Evolutionary conservation across 2,888 invertebrate genomes (phyloP), one percentile per base, ranked within the genome.

Genomic region (Dynastes maya): DNA sequence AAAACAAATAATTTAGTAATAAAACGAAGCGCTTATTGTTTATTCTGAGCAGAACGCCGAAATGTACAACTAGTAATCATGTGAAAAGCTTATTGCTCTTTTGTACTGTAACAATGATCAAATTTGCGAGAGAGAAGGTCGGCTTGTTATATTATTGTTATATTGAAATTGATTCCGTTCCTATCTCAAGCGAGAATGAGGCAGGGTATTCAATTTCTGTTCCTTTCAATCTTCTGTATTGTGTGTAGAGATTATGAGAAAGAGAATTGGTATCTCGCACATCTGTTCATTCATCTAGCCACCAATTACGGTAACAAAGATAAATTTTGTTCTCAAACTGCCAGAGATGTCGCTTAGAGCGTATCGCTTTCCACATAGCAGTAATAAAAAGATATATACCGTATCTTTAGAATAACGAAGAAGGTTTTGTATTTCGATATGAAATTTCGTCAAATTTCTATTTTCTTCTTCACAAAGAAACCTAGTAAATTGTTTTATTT

Each of bases 241-340:
- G 68, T 51, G 51, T 68, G 1, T n/a, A n/a, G 51, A 68, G 13
- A 27, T 22, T 29, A 68, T 51, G 68, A 16, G 68, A 68, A 68
- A 68, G 68, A 51, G 68, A 68, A 49, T 29, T 68, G 51, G 68
- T 68, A 68, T 51, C 51, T n/a, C 6, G 51, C 13, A n/a, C 51
- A 51, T 68, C 29, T 68, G 3, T 68, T 51, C 68, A 68, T 68
- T 68, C 68, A 68, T 68, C 68, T 68, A 68, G 22, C 67, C 67
- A 45, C 45, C 45, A 49, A 27, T 49, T 68, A 51, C 68, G 4
- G 51, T 51, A 51, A 51, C 29, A 51, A 51, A 51, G 68, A 68
- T 51, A 27, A 68, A 68, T 63, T 63, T 27, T 51, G 51, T 68
- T 68, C 51, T 49, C 13, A 68, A 68, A 68, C 51, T 29, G 13